A percentile compares a stretch with the other conserved stretches of the same genome.
Conservation (phyloP, 2,113 vertebrate genomes). For the Peromyscus leucopus region DNA sequence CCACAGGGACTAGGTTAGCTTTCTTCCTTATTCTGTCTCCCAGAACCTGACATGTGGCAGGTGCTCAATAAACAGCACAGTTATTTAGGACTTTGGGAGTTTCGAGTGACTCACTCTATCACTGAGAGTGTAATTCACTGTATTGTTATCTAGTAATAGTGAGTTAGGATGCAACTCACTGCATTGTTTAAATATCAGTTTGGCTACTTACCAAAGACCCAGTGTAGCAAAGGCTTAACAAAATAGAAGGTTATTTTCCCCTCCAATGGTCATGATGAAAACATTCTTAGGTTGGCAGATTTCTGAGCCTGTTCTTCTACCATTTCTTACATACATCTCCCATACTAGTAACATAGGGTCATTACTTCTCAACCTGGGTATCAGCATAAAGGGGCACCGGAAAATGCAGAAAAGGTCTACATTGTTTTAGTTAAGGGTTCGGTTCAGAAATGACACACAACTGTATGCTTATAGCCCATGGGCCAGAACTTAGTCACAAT, state of each 20-base stretch:
- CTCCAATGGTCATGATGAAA: not conserved
- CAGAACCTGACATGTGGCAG: not conserved
- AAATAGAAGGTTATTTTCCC: not conserved
- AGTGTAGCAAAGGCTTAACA: not conserved
- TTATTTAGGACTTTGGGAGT: not conserved
- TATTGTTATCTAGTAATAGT: not conserved
- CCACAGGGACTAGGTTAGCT: not conserved
- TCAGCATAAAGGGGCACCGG: not conserved
- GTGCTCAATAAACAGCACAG: not conserved
- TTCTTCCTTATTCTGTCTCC: not conserved
- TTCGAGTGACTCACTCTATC: not conserved
- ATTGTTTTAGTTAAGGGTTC: not conserved
- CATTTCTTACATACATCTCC: not conserved
- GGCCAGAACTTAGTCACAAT: not conserved
- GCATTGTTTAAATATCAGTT: not conserved
- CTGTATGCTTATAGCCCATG: not conserved
- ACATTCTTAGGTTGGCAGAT: not conserved
- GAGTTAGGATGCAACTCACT: not conserved
- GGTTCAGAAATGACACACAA: not conserved
- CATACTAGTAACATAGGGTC: not conserved
- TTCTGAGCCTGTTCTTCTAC: not conserved
- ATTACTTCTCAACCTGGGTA: not conserved
- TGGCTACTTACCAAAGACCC: not conserved
- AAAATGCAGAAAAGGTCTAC: not conserved
- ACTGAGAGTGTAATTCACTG: not conserved